Conservation (phyloP, 2,113 vertebrate species). For the Neotragus pygmaeus region DNA sequence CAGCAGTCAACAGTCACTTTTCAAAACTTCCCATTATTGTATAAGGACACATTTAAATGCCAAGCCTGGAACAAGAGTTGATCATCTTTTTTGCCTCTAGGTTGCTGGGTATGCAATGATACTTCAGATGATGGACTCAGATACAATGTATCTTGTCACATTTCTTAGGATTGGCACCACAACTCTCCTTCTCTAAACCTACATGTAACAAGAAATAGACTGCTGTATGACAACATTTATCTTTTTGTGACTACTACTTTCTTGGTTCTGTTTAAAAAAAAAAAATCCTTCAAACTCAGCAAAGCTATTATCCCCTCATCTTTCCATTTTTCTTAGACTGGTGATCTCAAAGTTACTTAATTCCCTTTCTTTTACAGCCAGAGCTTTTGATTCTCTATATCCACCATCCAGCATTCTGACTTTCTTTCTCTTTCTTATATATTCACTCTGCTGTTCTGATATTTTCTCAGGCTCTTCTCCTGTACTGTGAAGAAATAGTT, state of each 20-base stretch:
- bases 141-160: background rate
- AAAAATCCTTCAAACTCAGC: background rate
- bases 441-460: background rate
- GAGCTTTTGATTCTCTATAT: background rate
- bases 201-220: background rate
- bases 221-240: background rate
- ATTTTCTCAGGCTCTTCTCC: background rate
- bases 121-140: background rate
- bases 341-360: background rate
- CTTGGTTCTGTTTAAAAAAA: background rate
- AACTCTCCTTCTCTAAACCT: background rate
- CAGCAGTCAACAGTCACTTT: background rate
- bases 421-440: background rate
- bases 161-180: background rate
- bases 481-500: background rate
- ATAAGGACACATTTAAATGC: background rate
- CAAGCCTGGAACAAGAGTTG: background rate
- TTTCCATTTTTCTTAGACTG: background rate
- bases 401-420: background rate
- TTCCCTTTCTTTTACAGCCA: background rate
- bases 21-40: background rate
- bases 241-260: background rate
- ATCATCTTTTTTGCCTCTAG: background rate
- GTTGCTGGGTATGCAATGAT: background rate
- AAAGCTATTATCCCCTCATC: background rate